phyloP scores from a whole-genome alignment of 2,797 vertebrate species.

The Vespertilio murinus region DNA sequence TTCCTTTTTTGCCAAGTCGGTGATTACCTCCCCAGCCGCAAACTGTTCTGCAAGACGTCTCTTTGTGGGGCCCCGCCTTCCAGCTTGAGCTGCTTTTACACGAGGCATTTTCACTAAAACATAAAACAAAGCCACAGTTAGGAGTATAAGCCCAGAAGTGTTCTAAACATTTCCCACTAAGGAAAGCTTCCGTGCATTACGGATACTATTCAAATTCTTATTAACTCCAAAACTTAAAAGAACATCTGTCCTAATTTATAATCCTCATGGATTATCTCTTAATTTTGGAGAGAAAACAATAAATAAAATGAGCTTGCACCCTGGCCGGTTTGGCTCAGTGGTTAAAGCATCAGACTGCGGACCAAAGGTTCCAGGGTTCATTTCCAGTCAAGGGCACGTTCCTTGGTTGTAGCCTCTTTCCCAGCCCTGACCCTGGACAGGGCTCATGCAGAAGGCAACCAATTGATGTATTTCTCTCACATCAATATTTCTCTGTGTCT shows the following conservation, averaged over 20 bases:
- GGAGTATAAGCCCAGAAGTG: neutral
- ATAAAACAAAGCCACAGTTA: neutral
- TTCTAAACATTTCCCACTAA: neutral
- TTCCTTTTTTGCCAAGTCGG: slow-evolving; percentile 90
- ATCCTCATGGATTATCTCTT: neutral
- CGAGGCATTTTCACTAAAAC: slow-evolving; percentile 89
- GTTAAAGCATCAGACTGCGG: no score
- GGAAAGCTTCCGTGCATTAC: neutral
- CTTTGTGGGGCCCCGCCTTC: slow-evolving; percentile 89
- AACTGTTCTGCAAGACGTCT: slow-evolving; percentile 94
- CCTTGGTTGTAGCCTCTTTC: no score
- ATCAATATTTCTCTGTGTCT: no score
- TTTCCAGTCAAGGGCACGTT: no score
- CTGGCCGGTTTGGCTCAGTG: no score
- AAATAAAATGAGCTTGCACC: slow-evolving; percentile 13
- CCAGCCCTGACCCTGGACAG: no score
- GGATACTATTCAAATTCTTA: slow-evolving; percentile 20
- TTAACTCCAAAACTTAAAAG: neutral
- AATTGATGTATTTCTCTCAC: no score
- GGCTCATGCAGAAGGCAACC: no score
- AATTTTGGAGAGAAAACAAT: slow-evolving; percentile 18
- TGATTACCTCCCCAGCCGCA: slow-evolving; percentile 90
- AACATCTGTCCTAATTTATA: neutral
- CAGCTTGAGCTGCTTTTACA: slow-evolving; percentile 85
- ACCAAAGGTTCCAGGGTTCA: no score